phyloP scores from a whole-genome alignment of 2,797 vertebrate species.

The Sus cebifrons region DNA sequence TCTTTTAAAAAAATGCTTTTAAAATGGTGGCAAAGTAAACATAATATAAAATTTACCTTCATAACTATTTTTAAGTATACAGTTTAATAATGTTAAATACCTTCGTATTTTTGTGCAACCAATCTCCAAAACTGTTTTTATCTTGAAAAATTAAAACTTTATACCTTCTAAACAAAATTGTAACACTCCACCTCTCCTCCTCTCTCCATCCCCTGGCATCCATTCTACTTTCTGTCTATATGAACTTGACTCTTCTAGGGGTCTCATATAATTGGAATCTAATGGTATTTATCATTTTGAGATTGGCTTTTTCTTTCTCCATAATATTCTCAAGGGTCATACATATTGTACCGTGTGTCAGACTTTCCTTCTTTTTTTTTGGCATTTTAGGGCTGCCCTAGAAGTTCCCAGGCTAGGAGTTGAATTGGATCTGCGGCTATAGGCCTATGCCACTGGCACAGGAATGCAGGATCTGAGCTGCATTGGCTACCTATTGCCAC shows the following conservation, averaged over 20 bases:
- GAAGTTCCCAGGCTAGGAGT: no score
- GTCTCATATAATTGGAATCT: not conserved
- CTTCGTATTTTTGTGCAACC: not conserved
- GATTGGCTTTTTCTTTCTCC: not conserved
- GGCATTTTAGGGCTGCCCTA: no score
- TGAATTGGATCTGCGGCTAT: no score
- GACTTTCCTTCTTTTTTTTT: not conserved
- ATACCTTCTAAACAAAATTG: not conserved
- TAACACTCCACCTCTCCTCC: not conserved
- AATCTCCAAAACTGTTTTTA: slow-evolving; percentile 1
- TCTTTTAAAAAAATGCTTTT: slow-evolving; percentile 48
- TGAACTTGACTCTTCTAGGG: not conserved
- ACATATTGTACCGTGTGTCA: not conserved
- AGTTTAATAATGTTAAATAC: not conserved
- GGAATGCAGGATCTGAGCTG: no score
- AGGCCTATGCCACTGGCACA: no score
- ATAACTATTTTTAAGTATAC: not conserved
- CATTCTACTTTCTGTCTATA: not conserved
- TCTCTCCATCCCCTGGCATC: not conserved
- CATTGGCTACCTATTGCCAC: no score
- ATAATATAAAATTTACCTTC: not conserved
- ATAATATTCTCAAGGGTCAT: not conserved
- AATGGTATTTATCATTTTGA: not conserved
- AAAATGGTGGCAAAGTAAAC: not conserved
- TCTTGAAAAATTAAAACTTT: slow-evolving; percentile 19